A percentile compares a stretch with the other conserved stretches of the same genome.
Evolutionary conservation across 2,888 invertebrate species (phyloP).

Genomic region (Teinopalpus imperialis): DNA sequence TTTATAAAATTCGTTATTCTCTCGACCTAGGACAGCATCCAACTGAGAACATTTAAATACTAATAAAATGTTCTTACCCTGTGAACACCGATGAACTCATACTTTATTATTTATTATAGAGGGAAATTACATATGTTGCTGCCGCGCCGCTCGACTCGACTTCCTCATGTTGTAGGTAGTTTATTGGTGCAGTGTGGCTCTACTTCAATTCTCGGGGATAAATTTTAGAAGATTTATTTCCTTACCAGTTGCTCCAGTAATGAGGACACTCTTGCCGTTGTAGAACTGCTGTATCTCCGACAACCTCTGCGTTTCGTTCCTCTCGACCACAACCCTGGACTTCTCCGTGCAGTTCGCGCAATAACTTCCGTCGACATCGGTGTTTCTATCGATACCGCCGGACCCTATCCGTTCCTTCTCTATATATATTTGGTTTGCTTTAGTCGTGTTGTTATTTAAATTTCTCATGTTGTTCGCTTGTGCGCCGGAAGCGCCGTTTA

Average conservation of each 20-base stretch:
- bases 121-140: too few species aligned
- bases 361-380: slow-evolving; percentile 15
- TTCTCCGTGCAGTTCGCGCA: slow-evolving; percentile 35
- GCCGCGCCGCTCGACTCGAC: too few species aligned
- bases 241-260: slow-evolving; percentile 84
- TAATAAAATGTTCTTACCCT: too few species aligned
- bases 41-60: too few species aligned
- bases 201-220: too few species aligned
- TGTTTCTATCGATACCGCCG: slow-evolving; percentile 17
- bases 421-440: not conserved
- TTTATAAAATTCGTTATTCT: too few species aligned
- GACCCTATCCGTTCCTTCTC: slow-evolving; percentile 3
- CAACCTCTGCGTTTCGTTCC: slow-evolving; percentile 41
- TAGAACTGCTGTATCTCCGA: slow-evolving; percentile 82
- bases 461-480: slow-evolving; percentile 28
- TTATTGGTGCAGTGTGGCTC: too few species aligned
- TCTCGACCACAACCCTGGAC: slow-evolving; percentile 39
- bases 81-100: too few species aligned
- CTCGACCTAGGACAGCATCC: too few species aligned
- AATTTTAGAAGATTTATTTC: too few species aligned
- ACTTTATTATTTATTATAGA: too few species aligned
- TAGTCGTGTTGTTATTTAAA: slow-evolving; percentile 14
- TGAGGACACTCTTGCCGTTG: slow-evolving; percentile 78
- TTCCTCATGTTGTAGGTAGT: too few species aligned
- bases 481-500: not conserved